A percentile compares a stretch with the other conserved stretches of the same genome.
Conservation (phyloP, 2,888 invertebrate genomes). For the Sclerodermus sp. region DNA sequence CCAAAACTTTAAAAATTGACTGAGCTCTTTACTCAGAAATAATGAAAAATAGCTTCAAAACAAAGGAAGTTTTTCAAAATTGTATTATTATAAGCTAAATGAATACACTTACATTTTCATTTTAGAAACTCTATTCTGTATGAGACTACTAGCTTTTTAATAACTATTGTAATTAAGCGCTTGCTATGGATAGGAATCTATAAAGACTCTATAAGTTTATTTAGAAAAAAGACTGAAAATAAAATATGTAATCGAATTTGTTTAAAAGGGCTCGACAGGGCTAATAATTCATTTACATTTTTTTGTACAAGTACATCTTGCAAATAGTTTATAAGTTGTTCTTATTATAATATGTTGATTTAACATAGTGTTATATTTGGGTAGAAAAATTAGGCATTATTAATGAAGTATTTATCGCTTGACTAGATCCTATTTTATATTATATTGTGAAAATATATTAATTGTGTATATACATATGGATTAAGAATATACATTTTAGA, state of each 20-base stretch:
- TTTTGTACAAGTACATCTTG: too few species aligned
- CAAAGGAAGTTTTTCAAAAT: constrained; percentile 3
- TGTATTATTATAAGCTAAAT: constrained; percentile 18
- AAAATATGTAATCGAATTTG: constrained; percentile 33
- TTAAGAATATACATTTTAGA: constrained; percentile 20
- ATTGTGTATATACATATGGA: constrained; percentile 13
- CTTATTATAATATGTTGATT: constrained; percentile 20
- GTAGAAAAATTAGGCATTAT: constrained; percentile 11
- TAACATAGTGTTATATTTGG: too few species aligned
- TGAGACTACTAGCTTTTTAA: constrained; percentile 8
- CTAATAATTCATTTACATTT: too few species aligned
- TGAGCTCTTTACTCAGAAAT: too few species aligned
- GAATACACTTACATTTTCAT: constrained; percentile 21
- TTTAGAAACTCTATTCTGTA: constrained; percentile 12
- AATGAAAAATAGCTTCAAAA: neutral
- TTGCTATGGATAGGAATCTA: constrained; percentile 46
- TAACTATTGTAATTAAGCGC: constrained; percentile 32
- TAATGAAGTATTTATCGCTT: constrained; percentile 16
- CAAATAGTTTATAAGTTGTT: constrained; percentile 2
- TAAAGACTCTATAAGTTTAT: constrained; percentile 47
- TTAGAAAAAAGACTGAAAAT: constrained; percentile 49
- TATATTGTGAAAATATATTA: constrained; percentile 11
- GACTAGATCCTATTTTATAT: constrained; percentile 20
- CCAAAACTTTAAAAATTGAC: too few species aligned
- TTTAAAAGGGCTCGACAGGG: too few species aligned